Evolutionary conservation across 2,888 invertebrate genomes (phyloP).

Genomic region (Dioctria linearis): DNA sequence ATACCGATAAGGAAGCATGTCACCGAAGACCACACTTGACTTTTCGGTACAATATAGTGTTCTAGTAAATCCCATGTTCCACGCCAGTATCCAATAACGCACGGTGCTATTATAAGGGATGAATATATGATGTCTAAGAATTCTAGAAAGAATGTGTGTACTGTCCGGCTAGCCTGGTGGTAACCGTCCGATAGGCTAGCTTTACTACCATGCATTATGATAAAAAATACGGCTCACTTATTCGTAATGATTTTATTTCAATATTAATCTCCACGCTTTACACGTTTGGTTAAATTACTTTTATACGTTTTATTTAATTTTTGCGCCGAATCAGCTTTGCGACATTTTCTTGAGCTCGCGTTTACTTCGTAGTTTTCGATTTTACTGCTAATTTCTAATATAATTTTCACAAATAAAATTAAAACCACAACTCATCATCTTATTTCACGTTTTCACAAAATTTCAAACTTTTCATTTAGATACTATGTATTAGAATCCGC

Average conservation of each 20-base stretch:
- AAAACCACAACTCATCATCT: too few species aligned
- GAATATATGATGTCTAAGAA: constrained; percentile 82
- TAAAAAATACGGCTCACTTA: too few species aligned
- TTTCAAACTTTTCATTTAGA: too few species aligned
- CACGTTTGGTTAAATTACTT: neutral
- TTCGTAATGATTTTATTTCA: too few species aligned
- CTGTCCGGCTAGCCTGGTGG: constrained; percentile 22
- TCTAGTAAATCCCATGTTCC: constrained; percentile 88
- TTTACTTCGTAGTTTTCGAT: neutral
- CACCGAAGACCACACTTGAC: constrained; percentile 76
- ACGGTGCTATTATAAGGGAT: constrained; percentile 81
- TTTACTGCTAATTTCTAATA: neutral
- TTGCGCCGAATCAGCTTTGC: constrained; percentile 8
- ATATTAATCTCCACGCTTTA: neutral
- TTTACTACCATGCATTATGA: constrained; percentile 61
- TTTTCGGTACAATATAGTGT: constrained; percentile 78
- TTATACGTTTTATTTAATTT: neutral
- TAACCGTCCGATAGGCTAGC: constrained; percentile 57
- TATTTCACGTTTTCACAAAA: too few species aligned
- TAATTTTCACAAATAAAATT: too few species aligned
- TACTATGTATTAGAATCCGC: too few species aligned
- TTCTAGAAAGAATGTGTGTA: constrained; percentile 75
- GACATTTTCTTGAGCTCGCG: neutral
- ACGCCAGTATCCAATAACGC: constrained; percentile 89
- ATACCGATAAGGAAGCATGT: constrained; percentile 81